phyloP scores from a whole-genome alignment of 2,113 vertebrate genomes.

The Elachura formosa region DNA sequence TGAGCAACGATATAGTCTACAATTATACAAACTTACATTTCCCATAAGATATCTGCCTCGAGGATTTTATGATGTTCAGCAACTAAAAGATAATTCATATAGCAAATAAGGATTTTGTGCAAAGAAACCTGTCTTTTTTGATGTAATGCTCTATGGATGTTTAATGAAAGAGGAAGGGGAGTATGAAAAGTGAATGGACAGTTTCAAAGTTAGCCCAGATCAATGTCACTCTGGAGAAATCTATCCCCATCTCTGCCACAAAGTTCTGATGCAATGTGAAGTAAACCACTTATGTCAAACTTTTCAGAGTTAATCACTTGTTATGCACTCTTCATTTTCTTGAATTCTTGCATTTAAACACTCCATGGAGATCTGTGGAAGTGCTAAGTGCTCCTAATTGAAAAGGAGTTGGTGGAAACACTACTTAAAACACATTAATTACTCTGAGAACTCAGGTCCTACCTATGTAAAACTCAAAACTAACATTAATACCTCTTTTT shows the following conservation, averaged over 20 bases:
- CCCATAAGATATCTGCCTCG: conserved; percentile 24
- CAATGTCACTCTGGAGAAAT: conserved; percentile 2
- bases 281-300: background rate
- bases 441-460: background rate
- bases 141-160: background rate
- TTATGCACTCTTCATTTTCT: background rate
- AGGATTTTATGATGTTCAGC: conserved; percentile 35
- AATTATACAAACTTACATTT: conserved; percentile 36
- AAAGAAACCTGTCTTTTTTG: conserved; percentile 5
- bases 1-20: background rate
- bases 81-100: conserved; percentile 28
- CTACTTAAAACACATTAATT: background rate
- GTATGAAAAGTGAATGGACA: background rate
- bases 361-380: background rate
- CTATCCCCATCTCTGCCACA: background rate
- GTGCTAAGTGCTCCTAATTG: background rate
- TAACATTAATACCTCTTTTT: background rate
- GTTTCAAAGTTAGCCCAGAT: background rate
- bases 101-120: conserved; percentile 25
- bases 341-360: background rate
- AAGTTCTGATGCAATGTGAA: background rate
- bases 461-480: background rate
- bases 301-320: background rate
- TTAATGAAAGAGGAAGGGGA: background rate
- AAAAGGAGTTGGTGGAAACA: background rate